Evolutionary conservation across 2,113 vertebrate genomes (phyloP), one percentile per base, ranked within the genome.

Genomic region (Burhinus oedicnemus): DNA sequence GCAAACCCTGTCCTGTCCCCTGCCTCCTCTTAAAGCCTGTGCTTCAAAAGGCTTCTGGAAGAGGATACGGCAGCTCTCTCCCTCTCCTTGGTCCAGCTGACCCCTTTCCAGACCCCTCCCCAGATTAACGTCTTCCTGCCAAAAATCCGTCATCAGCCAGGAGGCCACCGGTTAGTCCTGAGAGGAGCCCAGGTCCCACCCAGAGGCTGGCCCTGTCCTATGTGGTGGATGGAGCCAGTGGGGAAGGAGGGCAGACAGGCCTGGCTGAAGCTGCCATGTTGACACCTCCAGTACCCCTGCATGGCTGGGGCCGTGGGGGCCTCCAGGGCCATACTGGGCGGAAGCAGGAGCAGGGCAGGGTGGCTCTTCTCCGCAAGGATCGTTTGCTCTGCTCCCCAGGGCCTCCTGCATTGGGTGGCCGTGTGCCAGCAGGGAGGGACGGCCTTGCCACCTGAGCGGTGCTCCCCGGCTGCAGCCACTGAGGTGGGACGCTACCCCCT

Each of bases 381-480:
- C 1, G 0, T 6, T 57, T 20, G 11, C 19, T 17, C 10, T n/a
- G 7, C 12, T 61, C 14, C 9, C 29, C 0, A 1, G 34, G 12
- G 30, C 21, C 15, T 69, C 21, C 42, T 58, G 34, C 1, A 2
- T 14, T 44, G 75, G 22, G 30, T 42, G 34, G 21, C 36, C 1
- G 0, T 32, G 57, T 0, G 8, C 30, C 0, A 1, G 65, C 0
- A 8, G 36, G 15, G 32, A 57, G 65, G 55, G 44, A 15, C 60
- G 29, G 15, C 17, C 27, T n/a, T 29, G 40, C 2, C 1, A 10
- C 36, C 26, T 0, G 0, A n/a, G 49, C 0, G 0, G 6, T 58
- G 60, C 18, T 58, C 66, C 13, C 8, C 8, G 7, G 45, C 51
- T 16, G 0, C 0, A 5, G 29, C 29, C 1, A 3, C 78, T 44